Percentiles rank a stretch among this genome's conserved stretches.
These are phyloP conservation scores for Nesogale talazaci DNA, from an alignment of 2,113 vertebrate genomes.

Conservation along the genomic window DNA sequence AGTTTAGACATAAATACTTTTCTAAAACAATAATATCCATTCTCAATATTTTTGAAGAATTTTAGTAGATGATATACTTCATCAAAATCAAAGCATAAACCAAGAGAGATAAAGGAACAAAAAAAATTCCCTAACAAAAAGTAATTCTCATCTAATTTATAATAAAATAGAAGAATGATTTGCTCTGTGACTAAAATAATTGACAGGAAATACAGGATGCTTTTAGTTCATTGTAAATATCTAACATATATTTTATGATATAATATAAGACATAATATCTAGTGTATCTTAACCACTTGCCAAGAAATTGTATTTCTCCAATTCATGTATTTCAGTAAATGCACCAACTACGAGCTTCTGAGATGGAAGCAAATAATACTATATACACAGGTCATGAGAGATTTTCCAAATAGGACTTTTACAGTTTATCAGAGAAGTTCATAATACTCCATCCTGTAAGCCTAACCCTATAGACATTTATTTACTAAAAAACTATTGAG, in stretches of 20 bases:
- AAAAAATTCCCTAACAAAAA: not conserved
- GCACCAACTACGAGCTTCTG: not conserved
- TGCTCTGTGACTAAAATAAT: not conserved
- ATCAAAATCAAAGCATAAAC: not conserved
- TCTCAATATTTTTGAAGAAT: not conserved
- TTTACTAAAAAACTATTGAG: not conserved
- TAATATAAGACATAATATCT: too few relatives aligned
- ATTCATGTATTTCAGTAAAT: not conserved
- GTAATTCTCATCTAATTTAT: not conserved
- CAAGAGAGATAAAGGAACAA: not conserved
- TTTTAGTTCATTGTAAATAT: not conserved
- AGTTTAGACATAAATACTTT: not conserved
- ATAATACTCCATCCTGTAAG: not conserved
- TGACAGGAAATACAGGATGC: not conserved
- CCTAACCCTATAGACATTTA: not conserved
- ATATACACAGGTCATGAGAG: not conserved
- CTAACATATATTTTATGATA: conserved; percentile 1
- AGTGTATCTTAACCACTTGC: not conserved
- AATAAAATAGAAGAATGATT: not conserved
- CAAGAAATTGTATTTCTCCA: not conserved
- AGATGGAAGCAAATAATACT: not conserved
- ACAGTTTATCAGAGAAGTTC: not conserved
- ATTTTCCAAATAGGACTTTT: conserved; percentile 12
- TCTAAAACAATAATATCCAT: not conserved
- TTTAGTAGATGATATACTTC: not conserved